Conservation (phyloP, 2,113 vertebrate species). For the Nicator chloris region DNA sequence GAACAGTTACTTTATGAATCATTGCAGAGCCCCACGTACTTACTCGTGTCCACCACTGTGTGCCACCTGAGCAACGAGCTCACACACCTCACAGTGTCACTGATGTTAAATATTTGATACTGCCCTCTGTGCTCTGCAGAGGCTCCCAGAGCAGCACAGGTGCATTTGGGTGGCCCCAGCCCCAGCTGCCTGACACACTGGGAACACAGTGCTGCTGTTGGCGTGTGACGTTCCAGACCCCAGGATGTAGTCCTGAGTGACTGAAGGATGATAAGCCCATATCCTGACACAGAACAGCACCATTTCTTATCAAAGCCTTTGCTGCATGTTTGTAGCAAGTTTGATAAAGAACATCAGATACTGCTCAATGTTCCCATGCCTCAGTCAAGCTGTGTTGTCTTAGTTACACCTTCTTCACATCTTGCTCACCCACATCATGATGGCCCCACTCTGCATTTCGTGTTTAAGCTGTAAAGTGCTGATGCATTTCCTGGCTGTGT, state of each 20-base stretch:
- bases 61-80: neutral
- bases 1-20: neutral
- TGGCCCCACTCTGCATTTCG: neutral
- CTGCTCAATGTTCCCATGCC: neutral
- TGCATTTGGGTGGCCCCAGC: neutral
- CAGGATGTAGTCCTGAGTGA: neutral
- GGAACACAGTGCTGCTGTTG: neutral
- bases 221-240: neutral
- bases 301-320: neutral
- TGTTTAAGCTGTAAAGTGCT: neutral
- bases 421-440: neutral
- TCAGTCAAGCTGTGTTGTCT: neutral
- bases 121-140: rapidly evolving
- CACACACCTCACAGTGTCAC: rapidly evolving
- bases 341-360: neutral
- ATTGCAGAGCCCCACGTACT: neutral
- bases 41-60: neutral
- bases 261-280: neutral
- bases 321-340: neutral
- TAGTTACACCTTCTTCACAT: neutral
- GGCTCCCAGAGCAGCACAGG: neutral
- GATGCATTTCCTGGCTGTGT: neutral
- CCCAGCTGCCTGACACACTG: neutral
- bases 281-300: neutral
- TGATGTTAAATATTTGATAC: neutral